Percentiles rank a stretch among this genome's conserved stretches.
These are phyloP conservation scores for Pseudotriccus pelzelni DNA, from an alignment of 2,797 vertebrate genomes.

Conservation along the genomic window DNA sequence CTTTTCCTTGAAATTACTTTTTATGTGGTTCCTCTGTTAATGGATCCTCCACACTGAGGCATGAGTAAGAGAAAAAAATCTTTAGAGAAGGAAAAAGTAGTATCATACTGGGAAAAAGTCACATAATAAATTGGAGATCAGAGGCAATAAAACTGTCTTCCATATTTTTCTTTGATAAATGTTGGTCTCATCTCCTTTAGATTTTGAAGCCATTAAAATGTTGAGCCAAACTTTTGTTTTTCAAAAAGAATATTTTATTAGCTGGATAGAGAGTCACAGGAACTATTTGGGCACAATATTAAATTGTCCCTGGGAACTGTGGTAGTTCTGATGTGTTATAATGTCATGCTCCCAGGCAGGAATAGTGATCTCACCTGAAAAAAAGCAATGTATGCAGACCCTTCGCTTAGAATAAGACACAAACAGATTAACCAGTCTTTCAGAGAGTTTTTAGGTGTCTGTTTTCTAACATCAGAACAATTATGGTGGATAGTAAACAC, in stretches of 20 bases:
- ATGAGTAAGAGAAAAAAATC: slow-evolving; percentile 2
- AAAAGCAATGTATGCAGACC: neutral
- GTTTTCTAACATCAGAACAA: neutral
- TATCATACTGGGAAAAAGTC: slow-evolving; percentile 23
- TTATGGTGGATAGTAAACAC: neutral
- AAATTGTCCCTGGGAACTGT: neutral
- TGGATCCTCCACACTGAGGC: slow-evolving; percentile 36
- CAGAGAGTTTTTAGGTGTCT: neutral
- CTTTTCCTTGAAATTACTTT: slow-evolving; percentile 67
- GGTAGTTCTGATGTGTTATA: neutral
- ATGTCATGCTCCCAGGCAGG: neutral
- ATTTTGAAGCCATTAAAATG: slow-evolving; percentile 26
- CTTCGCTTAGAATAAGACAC: neutral
- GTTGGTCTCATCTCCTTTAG: neutral
- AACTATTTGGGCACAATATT: neutral
- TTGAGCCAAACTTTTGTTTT: neutral
- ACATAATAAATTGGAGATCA: slow-evolving; percentile 32
- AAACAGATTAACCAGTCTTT: neutral
- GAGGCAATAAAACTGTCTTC: slow-evolving; percentile 25
- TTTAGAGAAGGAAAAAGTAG: neutral
- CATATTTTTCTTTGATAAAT: slow-evolving; percentile 42
- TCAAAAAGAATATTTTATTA: neutral
- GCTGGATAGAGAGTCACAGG: neutral
- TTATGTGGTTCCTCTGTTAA: slow-evolving; percentile 61
- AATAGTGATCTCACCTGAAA: neutral